phyloP scores from a whole-genome alignment of 1,140 invertebrate species.

The Hermetia illucens region DNA sequence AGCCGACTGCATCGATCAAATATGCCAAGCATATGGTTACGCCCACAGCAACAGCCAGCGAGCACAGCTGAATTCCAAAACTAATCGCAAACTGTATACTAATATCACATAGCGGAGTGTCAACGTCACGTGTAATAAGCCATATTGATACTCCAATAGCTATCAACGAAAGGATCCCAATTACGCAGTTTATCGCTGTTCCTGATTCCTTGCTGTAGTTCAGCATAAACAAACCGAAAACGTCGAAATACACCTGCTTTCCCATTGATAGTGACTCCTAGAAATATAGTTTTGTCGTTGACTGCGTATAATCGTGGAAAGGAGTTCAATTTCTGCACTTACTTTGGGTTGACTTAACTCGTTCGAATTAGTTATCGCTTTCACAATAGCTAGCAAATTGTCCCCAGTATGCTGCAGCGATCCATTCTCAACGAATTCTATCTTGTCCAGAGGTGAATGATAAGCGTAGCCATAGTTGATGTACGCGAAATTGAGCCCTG shows the following conservation, averaged over 20 bases:
- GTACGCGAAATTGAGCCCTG: not conserved
- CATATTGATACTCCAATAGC: not conserved
- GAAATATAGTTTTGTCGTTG: not conserved
- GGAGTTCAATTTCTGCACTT: constrained; percentile 13
- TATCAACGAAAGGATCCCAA: not conserved
- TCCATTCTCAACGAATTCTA: constrained; percentile 57
- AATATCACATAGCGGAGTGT: constrained; percentile 9
- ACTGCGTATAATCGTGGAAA: not conserved
- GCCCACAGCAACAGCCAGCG: not conserved
- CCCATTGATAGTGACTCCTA: not conserved
- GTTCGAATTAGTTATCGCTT: not conserved
- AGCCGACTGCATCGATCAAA: not conserved
- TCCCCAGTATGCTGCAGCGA: constrained; percentile 68
- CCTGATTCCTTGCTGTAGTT: not conserved
- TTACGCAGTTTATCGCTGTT: not conserved
- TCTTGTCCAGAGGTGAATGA: constrained; percentile 64
- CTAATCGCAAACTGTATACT: constrained; percentile 8
- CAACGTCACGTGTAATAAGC: not conserved
- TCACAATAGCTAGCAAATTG: constrained; percentile 48
- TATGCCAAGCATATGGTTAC: not conserved
- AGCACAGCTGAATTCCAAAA: not conserved
- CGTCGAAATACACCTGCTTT: not conserved
- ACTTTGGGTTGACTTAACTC: not conserved
- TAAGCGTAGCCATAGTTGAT: constrained; percentile 50
- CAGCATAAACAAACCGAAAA: not conserved